Evolutionary conservation across 1,140 invertebrate genomes (phyloP).

Genomic region (Drosophila orena): DNA sequence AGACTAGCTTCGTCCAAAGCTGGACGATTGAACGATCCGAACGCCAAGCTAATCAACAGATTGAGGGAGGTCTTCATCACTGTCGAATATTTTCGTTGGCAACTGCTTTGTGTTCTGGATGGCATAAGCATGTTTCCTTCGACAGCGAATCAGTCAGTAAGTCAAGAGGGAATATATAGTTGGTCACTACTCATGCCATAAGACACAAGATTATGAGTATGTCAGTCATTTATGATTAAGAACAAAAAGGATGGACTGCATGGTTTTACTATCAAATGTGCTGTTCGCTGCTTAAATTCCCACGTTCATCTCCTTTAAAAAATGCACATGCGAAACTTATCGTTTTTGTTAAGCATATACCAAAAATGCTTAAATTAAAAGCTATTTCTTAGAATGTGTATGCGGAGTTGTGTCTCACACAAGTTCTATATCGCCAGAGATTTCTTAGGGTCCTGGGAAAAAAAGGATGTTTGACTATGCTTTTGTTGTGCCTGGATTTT

Average conservation of each 20-base stretch:
- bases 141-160: neutral
- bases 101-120: neutral
- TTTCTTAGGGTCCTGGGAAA: neutral
- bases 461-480: conserved; percentile 3
- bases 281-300: neutral
- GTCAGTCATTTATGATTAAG: neutral
- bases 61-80: conserved; percentile 8
- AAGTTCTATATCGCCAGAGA: conserved; percentile 1
- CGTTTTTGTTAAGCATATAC: neutral
- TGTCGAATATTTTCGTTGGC: neutral
- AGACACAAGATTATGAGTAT: too few relatives aligned
- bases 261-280: neutral
- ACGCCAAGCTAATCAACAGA: conserved; percentile 8
- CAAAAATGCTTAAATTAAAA: neutral
- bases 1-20: conserved; percentile 1
- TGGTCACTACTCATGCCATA: neutral
- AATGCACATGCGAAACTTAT: neutral
- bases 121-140: neutral
- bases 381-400: neutral
- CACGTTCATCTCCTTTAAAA: neutral
- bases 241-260: neutral
- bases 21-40: conserved; percentile 11
- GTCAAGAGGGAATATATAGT: neutral
- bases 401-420: conserved; percentile 1
- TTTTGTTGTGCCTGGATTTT: neutral